These are phyloP conservation scores for Mormyrus proboscirostris DNA, from an alignment of 2,797 vertebrate genomes.

Conservation along the genomic window DNA sequence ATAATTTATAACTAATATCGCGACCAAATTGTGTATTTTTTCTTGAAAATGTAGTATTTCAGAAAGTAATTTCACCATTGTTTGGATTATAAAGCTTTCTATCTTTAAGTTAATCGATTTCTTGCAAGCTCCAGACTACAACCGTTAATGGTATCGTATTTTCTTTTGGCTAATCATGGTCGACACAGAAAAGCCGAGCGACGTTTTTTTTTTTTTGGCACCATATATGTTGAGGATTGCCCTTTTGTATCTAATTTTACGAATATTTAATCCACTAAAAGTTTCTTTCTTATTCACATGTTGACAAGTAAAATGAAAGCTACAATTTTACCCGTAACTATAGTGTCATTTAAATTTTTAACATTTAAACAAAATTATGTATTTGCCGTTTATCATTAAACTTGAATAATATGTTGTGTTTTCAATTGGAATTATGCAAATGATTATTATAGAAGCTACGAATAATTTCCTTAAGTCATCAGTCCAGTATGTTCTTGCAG, in stretches of 20 bases:
- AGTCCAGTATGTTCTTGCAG: not conserved
- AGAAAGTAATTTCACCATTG: not conserved
- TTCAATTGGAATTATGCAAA: not conserved
- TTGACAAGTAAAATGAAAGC: not conserved
- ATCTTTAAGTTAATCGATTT: not conserved
- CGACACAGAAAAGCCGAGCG: not conserved
- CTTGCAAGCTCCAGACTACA: not conserved
- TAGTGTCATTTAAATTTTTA: not conserved
- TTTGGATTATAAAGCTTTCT: not conserved
- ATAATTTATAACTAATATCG: not conserved
- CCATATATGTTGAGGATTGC: not conserved
- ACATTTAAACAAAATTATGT: not conserved
- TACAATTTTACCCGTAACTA: not conserved
- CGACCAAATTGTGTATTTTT: not conserved
- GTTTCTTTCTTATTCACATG: not conserved
- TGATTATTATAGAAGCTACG: not conserved
- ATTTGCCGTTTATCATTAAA: not conserved
- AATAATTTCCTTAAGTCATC: not conserved
- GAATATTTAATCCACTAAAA: not conserved
- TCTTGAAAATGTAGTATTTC: not conserved
- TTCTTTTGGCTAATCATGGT: not conserved
- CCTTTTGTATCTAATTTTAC: not conserved
- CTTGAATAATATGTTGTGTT: not conserved
- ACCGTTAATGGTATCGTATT: not conserved
- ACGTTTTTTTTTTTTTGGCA: not conserved